Evolutionary conservation across 37 sponge, comb jelly and placozoan species (phyloP), one percentile per base, ranked within the genome.

Genomic region (Eunapius fragilis): DNA sequence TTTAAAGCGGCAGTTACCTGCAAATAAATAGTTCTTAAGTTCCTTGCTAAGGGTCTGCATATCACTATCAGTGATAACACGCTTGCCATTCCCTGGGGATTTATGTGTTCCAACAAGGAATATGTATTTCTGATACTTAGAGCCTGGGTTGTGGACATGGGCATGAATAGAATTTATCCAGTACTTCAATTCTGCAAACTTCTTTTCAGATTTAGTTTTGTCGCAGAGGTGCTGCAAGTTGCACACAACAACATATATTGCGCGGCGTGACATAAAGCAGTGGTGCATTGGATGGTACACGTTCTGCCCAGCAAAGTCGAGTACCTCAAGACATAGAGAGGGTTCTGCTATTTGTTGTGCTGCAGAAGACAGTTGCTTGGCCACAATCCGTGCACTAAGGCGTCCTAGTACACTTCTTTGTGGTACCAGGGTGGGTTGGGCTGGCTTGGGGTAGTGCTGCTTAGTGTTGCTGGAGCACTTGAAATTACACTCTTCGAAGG

Each of bases 261-360:
- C 74, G 34, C 86, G 81, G 24, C 84, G 85, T 27, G 85, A 80
- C 68, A 92, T 88, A 74, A 92, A 92, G 86, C 92, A 92, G 47
- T 87, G 92, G 38, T 92, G 92, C 92, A 92, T 92, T 74, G 92
- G 85, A 9, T 82, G 81, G 50, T 92, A 92, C 37, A 67, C 71
- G 23, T 85, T 84, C 70, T 92, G 92, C 3, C 92, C 92, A 28
- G 92, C 92, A 85, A 92, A 92, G 78, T 92, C 89, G 13, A 84
- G 82, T n/a, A 58, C 14, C 2, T 58, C 58, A 58, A 58, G 17
- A 17, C 58, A 11, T 17, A 58, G 58, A 17, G 58, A 1, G 14
- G 58, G 58, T 11, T 58, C 58, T 2, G 6, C 19, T 13, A 11
- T 10, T 17, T 58, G 6, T 0, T 11, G 1, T 11, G 17, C 58